Percentiles rank a stretch among this genome's conserved stretches.
These are phyloP conservation scores for Rousettus leschenaultii DNA, from an alignment of 2,113 vertebrate species.

Conservation along the genomic window DNA sequence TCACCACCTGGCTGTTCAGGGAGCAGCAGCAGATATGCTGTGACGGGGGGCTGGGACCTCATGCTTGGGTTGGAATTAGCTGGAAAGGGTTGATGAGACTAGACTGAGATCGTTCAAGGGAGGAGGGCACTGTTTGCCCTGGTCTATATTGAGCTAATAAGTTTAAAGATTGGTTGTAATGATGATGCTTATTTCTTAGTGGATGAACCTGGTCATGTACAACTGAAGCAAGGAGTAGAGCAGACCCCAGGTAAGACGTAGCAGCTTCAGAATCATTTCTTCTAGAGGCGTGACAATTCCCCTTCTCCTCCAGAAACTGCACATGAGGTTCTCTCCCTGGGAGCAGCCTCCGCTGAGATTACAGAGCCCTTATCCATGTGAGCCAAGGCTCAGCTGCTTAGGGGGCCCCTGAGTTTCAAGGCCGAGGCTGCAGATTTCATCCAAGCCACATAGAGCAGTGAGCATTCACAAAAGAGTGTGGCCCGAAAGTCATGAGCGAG, in stretches of 20 bases:
- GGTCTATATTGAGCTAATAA: neutral
- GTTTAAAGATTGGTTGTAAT: neutral
- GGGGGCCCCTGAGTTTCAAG: neutral
- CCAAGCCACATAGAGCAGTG: neutral
- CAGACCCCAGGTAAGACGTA: slow-evolving; percentile 25
- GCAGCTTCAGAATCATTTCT: neutral
- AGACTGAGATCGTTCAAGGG: neutral
- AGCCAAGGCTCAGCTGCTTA: neutral
- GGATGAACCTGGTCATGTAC: slow-evolving; percentile 77
- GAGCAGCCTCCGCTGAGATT: neutral
- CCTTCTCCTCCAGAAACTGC: neutral
- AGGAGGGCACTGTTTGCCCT: neutral
- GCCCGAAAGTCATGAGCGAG: neutral
- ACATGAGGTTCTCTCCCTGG: neutral
- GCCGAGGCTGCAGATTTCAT: neutral
- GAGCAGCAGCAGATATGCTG: neutral
- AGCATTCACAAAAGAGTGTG: neutral
- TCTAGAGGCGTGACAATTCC: too few species aligned
- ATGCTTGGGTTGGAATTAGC: neutral
- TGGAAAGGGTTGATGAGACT: neutral
- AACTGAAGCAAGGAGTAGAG: slow-evolving; percentile 2
- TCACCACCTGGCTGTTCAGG: neutral
- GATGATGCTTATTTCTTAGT: slow-evolving; percentile 54
- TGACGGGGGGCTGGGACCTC: neutral
- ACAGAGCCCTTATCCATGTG: neutral